Evolutionary conservation across 2,888 invertebrate genomes (phyloP).

Genomic region (Flexamia atlantica): DNA sequence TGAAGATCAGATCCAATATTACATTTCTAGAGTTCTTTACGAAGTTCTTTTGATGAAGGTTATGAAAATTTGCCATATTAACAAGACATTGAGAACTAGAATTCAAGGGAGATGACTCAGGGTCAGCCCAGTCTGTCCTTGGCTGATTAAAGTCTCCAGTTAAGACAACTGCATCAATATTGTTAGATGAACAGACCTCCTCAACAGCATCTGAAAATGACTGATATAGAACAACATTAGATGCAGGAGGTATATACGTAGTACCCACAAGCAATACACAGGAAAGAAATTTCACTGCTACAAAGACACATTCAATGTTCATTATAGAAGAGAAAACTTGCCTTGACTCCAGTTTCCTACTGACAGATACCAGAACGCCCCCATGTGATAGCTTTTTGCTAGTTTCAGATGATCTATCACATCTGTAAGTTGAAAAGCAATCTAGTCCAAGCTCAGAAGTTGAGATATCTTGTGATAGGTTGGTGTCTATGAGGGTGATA

Average conservation of each 20-base stretch:
- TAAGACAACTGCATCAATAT: background rate
- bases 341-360: background rate
- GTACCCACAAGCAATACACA: background rate
- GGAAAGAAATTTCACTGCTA: background rate
- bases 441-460: background rate
- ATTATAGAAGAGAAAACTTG: background rate
- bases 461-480: conserved; percentile 11
- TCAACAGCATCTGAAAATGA: conserved; percentile 2
- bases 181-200: background rate
- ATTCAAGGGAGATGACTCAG: background rate
- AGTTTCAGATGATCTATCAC: background rate
- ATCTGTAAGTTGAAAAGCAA: background rate
- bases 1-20: conserved; percentile 28
- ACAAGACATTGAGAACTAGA: background rate
- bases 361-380: background rate
- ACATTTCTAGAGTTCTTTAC: conserved; percentile 8
- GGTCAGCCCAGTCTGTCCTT: background rate
- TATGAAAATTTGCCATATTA: conserved; percentile 3
- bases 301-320: conserved; percentile 1
- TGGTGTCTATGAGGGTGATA: conserved; percentile 4
- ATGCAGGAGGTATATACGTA: background rate
- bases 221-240: background rate
- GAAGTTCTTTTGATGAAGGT: conserved; percentile 14
- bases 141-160: conserved; percentile 40
- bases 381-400: background rate